phyloP scores from a whole-genome alignment of 1,140 invertebrate species.

The Drosophila miranda region DNA sequence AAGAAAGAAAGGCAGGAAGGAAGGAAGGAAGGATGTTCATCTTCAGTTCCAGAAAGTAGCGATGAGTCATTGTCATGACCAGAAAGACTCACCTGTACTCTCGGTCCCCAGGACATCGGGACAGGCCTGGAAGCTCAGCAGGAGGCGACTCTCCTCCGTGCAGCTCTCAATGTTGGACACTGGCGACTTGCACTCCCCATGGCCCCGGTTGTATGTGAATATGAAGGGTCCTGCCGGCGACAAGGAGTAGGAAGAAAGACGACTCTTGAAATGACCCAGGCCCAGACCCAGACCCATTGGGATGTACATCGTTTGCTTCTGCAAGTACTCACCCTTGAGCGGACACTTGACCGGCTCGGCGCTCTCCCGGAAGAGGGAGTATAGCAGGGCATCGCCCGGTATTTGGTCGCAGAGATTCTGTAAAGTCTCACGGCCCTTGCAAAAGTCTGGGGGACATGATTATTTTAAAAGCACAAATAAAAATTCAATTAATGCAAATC shows the following conservation, averaged over 20 bases:
- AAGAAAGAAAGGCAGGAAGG: slow-evolving; percentile 14
- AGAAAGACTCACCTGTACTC: slow-evolving; percentile 86
- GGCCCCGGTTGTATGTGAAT: slow-evolving; percentile 87
- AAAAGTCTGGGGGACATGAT: slow-evolving; percentile 87
- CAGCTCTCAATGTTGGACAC: slow-evolving; percentile 94
- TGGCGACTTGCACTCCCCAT: slow-evolving; percentile 92
- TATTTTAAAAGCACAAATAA: slow-evolving; percentile 80
- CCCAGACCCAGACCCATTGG: too few relatives aligned
- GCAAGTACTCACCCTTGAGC: slow-evolving; percentile 85
- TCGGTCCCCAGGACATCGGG: slow-evolving; percentile 93
- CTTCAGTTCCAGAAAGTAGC: slow-evolving; percentile 34
- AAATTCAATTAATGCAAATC: slow-evolving; percentile 82
- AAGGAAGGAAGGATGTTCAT: slow-evolving; percentile 37
- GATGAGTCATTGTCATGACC: slow-evolving; percentile 35
- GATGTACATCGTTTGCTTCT: slow-evolving; percentile 16
- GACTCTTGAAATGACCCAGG: slow-evolving; percentile 26
- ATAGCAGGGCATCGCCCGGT: slow-evolving; percentile 93
- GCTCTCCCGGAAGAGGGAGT: slow-evolving; percentile 93
- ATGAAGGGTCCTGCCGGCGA: slow-evolving; percentile 72
- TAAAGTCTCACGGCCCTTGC: slow-evolving; percentile 88
- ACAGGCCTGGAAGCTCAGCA: slow-evolving; percentile 95
- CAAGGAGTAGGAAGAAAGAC: slow-evolving; percentile 9
- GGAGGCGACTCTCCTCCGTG: slow-evolving; percentile 92
- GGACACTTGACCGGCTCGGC: slow-evolving; percentile 91
- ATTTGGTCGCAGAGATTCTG: slow-evolving; percentile 92